Evolutionary conservation across 2,113 vertebrate genomes (phyloP), one percentile per base, ranked within the genome.

Genomic region (Oncorhynchus kisutch): DNA sequence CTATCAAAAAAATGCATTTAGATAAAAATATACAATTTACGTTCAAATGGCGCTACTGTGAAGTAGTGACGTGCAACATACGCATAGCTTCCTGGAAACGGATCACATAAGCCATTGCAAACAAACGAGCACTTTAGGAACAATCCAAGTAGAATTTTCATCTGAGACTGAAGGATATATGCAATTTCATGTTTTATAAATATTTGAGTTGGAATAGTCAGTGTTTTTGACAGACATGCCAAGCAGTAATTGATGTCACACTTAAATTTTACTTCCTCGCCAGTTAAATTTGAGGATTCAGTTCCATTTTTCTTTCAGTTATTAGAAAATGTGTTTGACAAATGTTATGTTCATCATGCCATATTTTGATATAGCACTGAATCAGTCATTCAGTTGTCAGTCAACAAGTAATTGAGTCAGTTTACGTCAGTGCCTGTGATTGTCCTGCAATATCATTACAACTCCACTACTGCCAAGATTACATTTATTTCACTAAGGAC

Each of bases 281-380:
- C 49, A 20, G 64, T 48, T 60, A 75, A 39, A 45, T 57, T 64
- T 25, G 39, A 64, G 39, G 34, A 49, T 68, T 70, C 12, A n/a
- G 11, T 14, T 14, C 51, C 34, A 70, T 78, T 73, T 51, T 82
- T 20, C 39, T 59, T 81, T 81, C 82, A 78, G 82, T 84, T 82
- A 83, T 70, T 29, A 71, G 65, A 25, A 29, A n/a, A 27, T 71
- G 51, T 78, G 85, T 70, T 72, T 76, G 64, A 70, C 70, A 48
- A 67, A 82, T 75, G 70, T 67, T 67, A 75, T 70, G 72, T 76
- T 66, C 27, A 59, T 74, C 34, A 25, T 78, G 39, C 59, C 13
- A 24, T 82, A 80, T 69, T 62, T 68, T 79, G 72, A 60, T 60
- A 57, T 18, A 57, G 59, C 16, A 20, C 59, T 60, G 20, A 60